These are phyloP conservation scores for Bubalus kerabau DNA, from an alignment of 2,113 vertebrate genomes.

Conservation along the genomic window DNA sequence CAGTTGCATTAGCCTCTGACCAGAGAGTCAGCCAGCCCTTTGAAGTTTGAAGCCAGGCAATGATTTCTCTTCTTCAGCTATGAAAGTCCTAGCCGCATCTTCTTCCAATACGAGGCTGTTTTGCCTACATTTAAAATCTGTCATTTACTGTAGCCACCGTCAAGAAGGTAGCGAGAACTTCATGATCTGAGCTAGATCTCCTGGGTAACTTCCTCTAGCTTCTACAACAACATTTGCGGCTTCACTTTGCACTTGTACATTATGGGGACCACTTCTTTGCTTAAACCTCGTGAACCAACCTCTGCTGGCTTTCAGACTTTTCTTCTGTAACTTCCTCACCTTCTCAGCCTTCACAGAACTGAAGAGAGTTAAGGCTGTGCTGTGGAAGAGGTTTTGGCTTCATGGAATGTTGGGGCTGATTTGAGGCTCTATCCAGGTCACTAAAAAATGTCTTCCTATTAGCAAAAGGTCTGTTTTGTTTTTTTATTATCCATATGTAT, in stretches of 20 bases:
- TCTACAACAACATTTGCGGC: neutral
- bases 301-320: neutral
- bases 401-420: neutral
- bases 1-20: neutral
- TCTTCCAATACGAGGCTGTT: neutral
- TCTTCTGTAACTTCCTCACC: neutral
- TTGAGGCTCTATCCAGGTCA: neutral
- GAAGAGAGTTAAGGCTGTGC: neutral
- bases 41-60: neutral
- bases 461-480: neutral
- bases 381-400: neutral
- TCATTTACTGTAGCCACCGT: neutral
- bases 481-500: neutral
- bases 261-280: rapidly evolving
- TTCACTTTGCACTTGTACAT: neutral
- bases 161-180: neutral
- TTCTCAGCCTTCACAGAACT: neutral
- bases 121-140: neutral
- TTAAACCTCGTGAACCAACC: neutral
- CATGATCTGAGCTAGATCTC: neutral
- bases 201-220: neutral
- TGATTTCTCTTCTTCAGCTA: neutral
- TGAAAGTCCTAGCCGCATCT: neutral
- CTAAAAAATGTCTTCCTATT: neutral
- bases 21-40: neutral